Evolutionary conservation across 1,140 invertebrate genomes (phyloP).

Genomic region (Panulirus ornatus): DNA sequence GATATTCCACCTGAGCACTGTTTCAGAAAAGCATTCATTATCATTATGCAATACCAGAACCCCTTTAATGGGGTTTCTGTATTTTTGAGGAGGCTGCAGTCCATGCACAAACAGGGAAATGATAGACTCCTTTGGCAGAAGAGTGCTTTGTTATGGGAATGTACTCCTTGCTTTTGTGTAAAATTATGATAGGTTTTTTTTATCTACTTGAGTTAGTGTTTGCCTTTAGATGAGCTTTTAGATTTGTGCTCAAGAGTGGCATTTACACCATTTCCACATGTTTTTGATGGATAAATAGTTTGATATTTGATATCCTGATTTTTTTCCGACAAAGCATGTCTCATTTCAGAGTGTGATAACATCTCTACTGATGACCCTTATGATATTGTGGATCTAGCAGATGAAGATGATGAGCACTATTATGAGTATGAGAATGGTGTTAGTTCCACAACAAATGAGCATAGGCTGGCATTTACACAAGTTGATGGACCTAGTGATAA

Average conservation of each 20-base stretch:
- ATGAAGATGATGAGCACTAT: background rate
- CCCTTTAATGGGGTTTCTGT: too few relatives aligned
- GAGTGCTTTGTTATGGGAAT: too few relatives aligned
- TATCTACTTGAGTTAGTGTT: too few relatives aligned
- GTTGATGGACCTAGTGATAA: slow-evolving; percentile 19
- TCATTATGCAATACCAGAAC: too few relatives aligned
- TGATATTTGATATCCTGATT: background rate
- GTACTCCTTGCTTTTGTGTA: background rate
- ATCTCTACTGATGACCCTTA: slow-evolving; percentile 1
- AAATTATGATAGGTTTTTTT: background rate
- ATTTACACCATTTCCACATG: background rate
- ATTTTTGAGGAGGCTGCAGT: too few relatives aligned
- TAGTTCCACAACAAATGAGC: slow-evolving; percentile 37
- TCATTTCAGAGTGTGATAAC: slow-evolving; percentile 22
- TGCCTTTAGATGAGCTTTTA: background rate
- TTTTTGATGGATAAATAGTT: background rate
- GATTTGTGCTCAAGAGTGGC: background rate
- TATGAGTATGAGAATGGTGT: slow-evolving; percentile 17
- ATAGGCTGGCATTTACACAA: slow-evolving; percentile 3
- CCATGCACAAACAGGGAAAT: too few relatives aligned
- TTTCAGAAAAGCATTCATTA: too few relatives aligned
- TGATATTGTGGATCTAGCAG: slow-evolving; percentile 26
- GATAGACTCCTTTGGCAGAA: too few relatives aligned
- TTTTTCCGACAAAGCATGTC: background rate
- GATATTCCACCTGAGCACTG: too few relatives aligned